A percentile compares a stretch with the other conserved stretches of the same genome.
Evolutionary conservation across 2,113 vertebrate species (phyloP).

Genomic region (Isichthys henryi): DNA sequence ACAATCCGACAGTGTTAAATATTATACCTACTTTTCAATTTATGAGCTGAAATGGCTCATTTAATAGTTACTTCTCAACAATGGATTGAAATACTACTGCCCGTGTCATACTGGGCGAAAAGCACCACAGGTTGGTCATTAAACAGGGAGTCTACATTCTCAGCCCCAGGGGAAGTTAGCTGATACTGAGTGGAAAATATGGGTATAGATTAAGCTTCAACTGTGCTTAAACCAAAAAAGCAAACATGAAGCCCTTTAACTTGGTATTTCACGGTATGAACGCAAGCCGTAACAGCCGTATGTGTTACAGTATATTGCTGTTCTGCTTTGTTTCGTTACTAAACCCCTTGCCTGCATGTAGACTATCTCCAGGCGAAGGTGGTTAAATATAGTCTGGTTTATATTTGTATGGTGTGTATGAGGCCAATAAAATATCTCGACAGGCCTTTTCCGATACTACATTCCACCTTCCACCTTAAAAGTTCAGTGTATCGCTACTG

Average conservation of each 20-base stretch:
- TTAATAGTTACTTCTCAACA: background rate
- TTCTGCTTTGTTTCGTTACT: background rate
- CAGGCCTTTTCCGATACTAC: background rate
- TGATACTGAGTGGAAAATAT: background rate
- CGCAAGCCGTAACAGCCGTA: background rate
- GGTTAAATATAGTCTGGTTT: conserved; percentile 8
- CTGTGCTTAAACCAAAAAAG: background rate
- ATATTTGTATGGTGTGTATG: background rate
- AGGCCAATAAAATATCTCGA: background rate
- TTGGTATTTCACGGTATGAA: background rate
- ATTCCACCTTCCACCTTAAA: background rate
- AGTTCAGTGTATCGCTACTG: background rate
- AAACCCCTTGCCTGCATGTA: background rate
- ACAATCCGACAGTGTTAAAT: background rate
- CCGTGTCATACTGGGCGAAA: background rate
- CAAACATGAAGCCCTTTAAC: background rate
- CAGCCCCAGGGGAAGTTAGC: background rate
- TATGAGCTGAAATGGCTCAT: background rate
- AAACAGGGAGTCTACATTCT: background rate
- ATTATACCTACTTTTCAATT: background rate
- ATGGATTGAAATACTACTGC: background rate
- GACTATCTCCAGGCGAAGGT: background rate
- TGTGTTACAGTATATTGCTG: background rate
- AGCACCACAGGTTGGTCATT: background rate
- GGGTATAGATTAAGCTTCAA: background rate